Evolutionary conservation across 2,888 invertebrate species (phyloP).

Genomic region (Nemotelus nigrinus): DNA sequence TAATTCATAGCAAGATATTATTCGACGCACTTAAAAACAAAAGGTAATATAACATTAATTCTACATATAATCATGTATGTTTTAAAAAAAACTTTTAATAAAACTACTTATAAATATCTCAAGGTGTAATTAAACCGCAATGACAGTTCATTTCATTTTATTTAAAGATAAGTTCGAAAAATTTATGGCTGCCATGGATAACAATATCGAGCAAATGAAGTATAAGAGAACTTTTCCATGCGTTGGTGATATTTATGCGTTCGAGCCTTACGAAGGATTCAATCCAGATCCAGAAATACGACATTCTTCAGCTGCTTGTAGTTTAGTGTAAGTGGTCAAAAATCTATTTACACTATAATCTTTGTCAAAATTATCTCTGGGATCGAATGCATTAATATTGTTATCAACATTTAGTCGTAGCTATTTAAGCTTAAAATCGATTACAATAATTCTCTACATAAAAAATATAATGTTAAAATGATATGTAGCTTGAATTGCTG

Average conservation of each 20-base stretch:
- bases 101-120: too few species aligned
- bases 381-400: too few species aligned
- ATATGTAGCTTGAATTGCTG: too few species aligned
- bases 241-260: not conserved
- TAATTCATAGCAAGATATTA: not conserved
- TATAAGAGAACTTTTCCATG: not conserved
- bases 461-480: too few species aligned
- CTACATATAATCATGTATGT: not conserved
- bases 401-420: too few species aligned
- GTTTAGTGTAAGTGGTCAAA: constrained; percentile 26
- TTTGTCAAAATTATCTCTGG: not conserved
- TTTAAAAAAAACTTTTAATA: not conserved
- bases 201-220: not conserved
- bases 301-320: constrained; percentile 39
- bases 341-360: not conserved
- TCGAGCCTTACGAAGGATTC: constrained; percentile 21
- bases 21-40: not conserved
- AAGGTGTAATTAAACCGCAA: too few species aligned
- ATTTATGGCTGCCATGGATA: not conserved
- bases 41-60: not conserved
- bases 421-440: too few species aligned
- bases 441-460: too few species aligned
- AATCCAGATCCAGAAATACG: constrained; percentile 25
- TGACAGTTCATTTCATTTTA: not conserved
- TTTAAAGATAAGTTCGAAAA: not conserved